These are phyloP conservation scores for Myotis yumanensis DNA, from an alignment of 2,113 vertebrate genomes.

Conservation along the genomic window DNA sequence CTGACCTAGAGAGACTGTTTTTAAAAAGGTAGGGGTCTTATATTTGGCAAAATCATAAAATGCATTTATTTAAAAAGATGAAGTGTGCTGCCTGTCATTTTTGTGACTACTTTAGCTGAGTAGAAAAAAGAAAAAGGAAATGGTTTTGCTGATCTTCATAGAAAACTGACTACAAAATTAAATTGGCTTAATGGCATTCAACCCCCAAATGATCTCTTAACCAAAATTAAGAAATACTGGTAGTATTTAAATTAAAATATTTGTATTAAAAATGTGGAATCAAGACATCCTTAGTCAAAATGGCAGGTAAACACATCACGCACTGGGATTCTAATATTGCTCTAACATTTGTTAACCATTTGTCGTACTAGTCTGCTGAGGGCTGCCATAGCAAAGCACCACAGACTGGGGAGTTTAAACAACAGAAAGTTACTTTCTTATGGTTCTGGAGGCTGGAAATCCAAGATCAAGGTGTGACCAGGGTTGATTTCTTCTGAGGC, in stretches of 20 bases:
- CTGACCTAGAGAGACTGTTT: not conserved
- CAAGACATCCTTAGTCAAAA: not conserved
- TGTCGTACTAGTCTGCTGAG: not conserved
- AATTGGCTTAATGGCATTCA: not conserved
- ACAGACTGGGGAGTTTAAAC: not conserved
- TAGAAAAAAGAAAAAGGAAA: not conserved
- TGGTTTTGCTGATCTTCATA: not conserved
- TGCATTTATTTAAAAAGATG: not conserved
- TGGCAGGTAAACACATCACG: not conserved
- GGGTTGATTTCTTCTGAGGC: not conserved
- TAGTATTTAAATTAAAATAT: constrained; percentile 16
- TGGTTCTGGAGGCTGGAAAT: not conserved
- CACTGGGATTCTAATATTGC: not conserved
- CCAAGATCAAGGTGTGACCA: not conserved
- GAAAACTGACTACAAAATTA: constrained; percentile 9
- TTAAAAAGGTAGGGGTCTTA: not conserved
- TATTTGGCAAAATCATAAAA: not conserved
- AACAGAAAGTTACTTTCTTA: not conserved
- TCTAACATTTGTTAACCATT: not conserved
- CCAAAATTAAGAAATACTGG: constrained; percentile 17
- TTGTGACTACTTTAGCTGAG: not conserved
- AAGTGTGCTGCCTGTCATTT: not conserved
- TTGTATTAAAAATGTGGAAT: not conserved
- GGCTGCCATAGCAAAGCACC: not conserved
- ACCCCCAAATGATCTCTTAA: not conserved